Conservation (phyloP, 2,888 invertebrate genomes). For the Sycophila texana region DNA sequence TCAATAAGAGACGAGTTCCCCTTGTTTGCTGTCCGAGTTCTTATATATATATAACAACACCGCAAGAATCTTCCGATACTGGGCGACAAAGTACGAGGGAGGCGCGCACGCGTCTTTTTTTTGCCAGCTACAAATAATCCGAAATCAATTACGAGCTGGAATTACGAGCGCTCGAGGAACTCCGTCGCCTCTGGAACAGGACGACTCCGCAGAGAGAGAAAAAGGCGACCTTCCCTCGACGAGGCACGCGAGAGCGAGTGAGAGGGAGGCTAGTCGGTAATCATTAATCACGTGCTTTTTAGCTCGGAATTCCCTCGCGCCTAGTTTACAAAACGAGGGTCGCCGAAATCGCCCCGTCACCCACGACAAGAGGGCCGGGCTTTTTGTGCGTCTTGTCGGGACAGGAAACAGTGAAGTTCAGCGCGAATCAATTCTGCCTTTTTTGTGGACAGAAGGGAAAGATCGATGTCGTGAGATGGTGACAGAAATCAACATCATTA, state of each 20-base stretch:
- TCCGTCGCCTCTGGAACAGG: constrained; percentile 39
- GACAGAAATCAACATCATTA: constrained; percentile 28
- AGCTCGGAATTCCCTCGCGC: constrained; percentile 73
- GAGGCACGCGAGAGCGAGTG: neutral
- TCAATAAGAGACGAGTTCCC: constrained; percentile 17
- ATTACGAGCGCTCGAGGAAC: constrained; percentile 63
- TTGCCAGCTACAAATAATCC: constrained; percentile 65
- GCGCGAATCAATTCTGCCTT: constrained; percentile 48
- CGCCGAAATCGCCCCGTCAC: constrained; percentile 71
- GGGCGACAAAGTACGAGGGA: neutral
- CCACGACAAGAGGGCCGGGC: constrained; percentile 65
- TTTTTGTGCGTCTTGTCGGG: constrained; percentile 34
- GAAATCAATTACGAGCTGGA: constrained; percentile 69
- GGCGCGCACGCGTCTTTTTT: constrained; percentile 48
- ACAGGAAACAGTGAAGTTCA: constrained; percentile 30
- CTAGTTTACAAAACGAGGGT: constrained; percentile 73
- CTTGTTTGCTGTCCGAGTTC: constrained; percentile 10
- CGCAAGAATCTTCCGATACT: constrained; percentile 11
- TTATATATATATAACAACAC: constrained; percentile 9
- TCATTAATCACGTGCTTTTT: constrained; percentile 75
- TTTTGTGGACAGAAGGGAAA: neutral
- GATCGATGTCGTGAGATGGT: constrained; percentile 16
- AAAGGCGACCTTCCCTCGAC: constrained; percentile 14
- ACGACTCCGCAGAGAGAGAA: constrained; percentile 15
- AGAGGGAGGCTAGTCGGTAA: constrained; percentile 58